Base-by-base conservation (phyloP, 2,797 vertebrate genomes). In the Cyclura pinguis region DNA sequence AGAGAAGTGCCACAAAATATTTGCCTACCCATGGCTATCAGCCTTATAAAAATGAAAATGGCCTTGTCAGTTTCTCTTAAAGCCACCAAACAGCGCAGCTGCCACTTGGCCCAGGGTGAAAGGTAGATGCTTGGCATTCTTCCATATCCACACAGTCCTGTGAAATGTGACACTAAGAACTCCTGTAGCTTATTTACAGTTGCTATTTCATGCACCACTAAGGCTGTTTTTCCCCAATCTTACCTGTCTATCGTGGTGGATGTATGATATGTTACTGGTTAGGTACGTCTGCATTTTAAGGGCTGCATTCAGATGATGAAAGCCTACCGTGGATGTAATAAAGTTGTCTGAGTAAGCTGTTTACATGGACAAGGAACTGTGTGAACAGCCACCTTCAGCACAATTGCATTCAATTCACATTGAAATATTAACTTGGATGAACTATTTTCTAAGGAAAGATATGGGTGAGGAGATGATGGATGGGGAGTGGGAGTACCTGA, bases 311-410 rank as follows among this genome's bases (percentile, higher is more conserved):
- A 42, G 57, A 69, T 87, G 69, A 89, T 89, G 84, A 90, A 88
- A 90, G 80, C 72, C 67, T 62, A 80, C 85, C 69, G n/a, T 62
- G 32, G 82, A 76, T 74, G 77, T 82, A 80, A 92, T 87, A 87
- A 88, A 92, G 89, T 93, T 92, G 64, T 74, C 85, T 89, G 84
- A 92, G 88, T 64, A 84, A 86, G 80, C 83, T 92, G 80, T 93
- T 92, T 92, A 87, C 83, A 91, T 62, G 85, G 86, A 52, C 69
- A 80, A 20, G 80, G n/a, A 85, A 47, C 73, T 8, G 10, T 83
- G 42, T 42, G 38, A 89, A 91, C 72, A 67, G 73, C 77, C 76
- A 57, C 78, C 80, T 89, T 24, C 27, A n/a, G 81, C 73, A 78
- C 77, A 89, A 69, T 2, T 57, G 42, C 20, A 42, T 84, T 84